phyloP scores from a whole-genome alignment of 2,888 invertebrate genomes.

The Odontomyia ornata region DNA sequence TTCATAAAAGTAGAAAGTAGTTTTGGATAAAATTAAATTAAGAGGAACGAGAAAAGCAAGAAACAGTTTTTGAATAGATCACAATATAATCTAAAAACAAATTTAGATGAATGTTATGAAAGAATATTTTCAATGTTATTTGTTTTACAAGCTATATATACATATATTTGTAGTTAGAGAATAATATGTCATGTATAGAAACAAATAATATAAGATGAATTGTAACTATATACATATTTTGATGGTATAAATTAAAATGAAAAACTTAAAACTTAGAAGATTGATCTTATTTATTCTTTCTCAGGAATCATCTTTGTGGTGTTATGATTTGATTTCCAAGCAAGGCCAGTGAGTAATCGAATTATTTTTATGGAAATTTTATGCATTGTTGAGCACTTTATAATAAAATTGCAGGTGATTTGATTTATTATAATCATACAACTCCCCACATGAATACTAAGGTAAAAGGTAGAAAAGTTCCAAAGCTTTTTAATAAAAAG shows the following conservation, averaged over 20 bases:
- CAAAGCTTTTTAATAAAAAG: too few species aligned
- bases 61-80: neutral
- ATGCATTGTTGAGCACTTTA: too few species aligned
- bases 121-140: slow-evolving; percentile 21
- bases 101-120: neutral
- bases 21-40: neutral
- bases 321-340: too few species aligned
- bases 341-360: too few species aligned
- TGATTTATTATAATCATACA: too few species aligned
- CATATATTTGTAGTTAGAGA: slow-evolving; percentile 4
- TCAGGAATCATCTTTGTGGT: too few species aligned
- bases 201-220: slow-evolving; percentile 30
- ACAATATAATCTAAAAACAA: neutral
- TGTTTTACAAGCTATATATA: slow-evolving; percentile 24
- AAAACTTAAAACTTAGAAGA: neutral
- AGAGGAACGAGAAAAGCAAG: neutral
- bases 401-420: too few species aligned
- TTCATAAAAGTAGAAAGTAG: slow-evolving; percentile 27
- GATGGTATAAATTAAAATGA: slow-evolving; percentile 18
- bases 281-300: neutral
- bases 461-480: too few species aligned
- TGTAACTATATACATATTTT: slow-evolving; percentile 9
- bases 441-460: too few species aligned
- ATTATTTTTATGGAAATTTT: too few species aligned
- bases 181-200: slow-evolving; percentile 36